Evolutionary conservation across 2,113 vertebrate species (phyloP).

Genomic region (Mustela lutreola): DNA sequence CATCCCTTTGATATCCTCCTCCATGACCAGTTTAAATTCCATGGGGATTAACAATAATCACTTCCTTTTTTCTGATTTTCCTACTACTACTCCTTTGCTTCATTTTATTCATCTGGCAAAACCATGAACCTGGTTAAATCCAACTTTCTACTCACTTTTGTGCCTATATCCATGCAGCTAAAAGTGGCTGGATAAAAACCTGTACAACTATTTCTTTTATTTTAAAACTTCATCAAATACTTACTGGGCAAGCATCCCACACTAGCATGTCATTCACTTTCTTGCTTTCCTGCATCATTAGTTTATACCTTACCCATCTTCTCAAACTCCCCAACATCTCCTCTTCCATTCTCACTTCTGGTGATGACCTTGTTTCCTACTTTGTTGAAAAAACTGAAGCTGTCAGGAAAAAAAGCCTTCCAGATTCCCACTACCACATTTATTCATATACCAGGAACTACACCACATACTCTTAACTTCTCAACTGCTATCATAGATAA

Average conservation of each 20-base stretch:
- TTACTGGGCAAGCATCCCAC: neutral
- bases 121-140: slow-evolving; percentile 10
- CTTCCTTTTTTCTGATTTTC: slow-evolving; percentile 29
- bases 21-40: neutral
- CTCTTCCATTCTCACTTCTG: neutral
- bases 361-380: neutral
- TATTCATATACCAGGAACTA: neutral
- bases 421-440: neutral
- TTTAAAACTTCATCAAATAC: slow-evolving; percentile 46
- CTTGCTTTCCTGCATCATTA: slow-evolving; percentile 30
- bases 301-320: neutral
- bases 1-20: neutral
- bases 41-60: neutral
- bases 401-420: neutral
- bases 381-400: slow-evolving; percentile 32
- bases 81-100: slow-evolving; percentile 9
- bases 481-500: neutral
- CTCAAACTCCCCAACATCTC: neutral
- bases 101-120: slow-evolving; percentile 32
- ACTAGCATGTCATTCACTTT: neutral
- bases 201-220: neutral
- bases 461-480: slow-evolving; percentile 8
- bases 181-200: slow-evolving; percentile 31
- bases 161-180: neutral
- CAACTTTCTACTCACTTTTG: slow-evolving; percentile 55